These are phyloP conservation scores for Cephus pygmeus DNA, from an alignment of 2,888 invertebrate species.

Conservation along the genomic window DNA sequence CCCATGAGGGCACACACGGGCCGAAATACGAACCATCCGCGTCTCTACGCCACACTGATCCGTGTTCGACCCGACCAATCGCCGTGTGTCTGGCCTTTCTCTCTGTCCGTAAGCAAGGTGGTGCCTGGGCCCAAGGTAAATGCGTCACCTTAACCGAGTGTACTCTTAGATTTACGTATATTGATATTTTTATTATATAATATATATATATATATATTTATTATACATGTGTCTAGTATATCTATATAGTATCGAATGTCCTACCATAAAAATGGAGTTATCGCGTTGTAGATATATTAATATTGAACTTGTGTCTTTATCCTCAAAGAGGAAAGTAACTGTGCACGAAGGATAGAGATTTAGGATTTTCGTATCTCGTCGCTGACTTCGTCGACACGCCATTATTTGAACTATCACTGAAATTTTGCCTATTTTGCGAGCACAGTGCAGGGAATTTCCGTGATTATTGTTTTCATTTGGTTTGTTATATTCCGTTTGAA, in stretches of 20 bases:
- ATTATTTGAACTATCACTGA: not conserved
- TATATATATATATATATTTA: conserved; percentile 22
- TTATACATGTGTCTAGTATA: conserved; percentile 26
- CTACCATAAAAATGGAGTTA: not conserved
- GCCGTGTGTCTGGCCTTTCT: conserved; percentile 63
- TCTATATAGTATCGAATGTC: conserved; percentile 24
- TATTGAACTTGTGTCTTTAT: not conserved
- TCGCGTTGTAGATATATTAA: not conserved
- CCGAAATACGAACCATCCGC: conserved; percentile 57
- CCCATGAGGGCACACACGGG: conserved; percentile 59
- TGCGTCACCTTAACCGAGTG: conserved; percentile 67
- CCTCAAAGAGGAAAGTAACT: conserved; percentile 3
- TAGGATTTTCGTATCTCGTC: not conserved
- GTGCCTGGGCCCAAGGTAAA: conserved; percentile 67
- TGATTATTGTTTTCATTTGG: conserved; percentile 1
- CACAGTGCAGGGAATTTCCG: not conserved
- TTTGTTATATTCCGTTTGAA: conserved; percentile 11
- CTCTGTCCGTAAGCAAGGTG: conserved; percentile 65
- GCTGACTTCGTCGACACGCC: not conserved
- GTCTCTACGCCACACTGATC: conserved; percentile 54
- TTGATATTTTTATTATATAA: conserved; percentile 47
- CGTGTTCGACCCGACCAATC: conserved; percentile 60
- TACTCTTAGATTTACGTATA: conserved; percentile 57
- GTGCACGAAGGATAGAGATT: conserved; percentile 3
- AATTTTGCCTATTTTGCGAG: not conserved